Percentiles rank a stretch among this genome's conserved stretches.
phyloP scores from a whole-genome alignment of 53 echinoderm and acorn worm species.

The Arbacia lixula region DNA sequence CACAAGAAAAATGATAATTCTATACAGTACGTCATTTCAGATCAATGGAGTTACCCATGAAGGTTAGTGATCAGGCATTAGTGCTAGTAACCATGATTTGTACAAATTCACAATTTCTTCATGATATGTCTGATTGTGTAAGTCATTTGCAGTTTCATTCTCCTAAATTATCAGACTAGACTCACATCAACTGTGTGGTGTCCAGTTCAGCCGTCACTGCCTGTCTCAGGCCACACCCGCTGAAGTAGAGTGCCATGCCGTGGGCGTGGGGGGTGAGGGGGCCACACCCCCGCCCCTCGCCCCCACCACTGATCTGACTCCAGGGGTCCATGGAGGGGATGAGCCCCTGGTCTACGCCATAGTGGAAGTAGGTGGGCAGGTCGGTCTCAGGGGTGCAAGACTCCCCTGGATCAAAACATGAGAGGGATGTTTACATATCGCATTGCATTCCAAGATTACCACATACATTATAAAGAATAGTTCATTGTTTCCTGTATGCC shows the following conservation, averaged over 20 bases:
- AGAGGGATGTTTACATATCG: neutral
- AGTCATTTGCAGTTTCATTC: no score
- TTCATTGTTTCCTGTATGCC: no score
- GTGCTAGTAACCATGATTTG: no score
- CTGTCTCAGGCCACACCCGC: conserved; percentile 85
- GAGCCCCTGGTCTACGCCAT: conserved; percentile 81
- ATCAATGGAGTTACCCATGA: no score
- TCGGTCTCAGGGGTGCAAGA: conserved; percentile 64
- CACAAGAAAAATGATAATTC: no score
- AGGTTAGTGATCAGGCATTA: no score
- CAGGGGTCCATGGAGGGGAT: conserved; percentile 62
- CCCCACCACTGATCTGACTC: conserved; percentile 78
- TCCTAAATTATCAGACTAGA: no score
- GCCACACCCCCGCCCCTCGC: conserved; percentile 86
- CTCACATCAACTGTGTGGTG: conserved; percentile 76
- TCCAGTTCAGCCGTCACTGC: conserved; percentile 88
- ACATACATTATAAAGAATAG: no score
- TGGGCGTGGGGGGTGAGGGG: conserved; percentile 87
- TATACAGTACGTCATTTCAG: no score
- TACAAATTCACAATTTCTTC: no score
- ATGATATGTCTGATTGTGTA: no score
- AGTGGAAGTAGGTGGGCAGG: conserved; percentile 67
- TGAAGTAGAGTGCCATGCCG: conserved; percentile 95
- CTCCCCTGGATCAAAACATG: conserved; percentile 34
- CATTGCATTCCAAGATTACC: no score